phyloP scores from a whole-genome alignment of 1,140 invertebrate genomes.

The Solen grandis region DNA sequence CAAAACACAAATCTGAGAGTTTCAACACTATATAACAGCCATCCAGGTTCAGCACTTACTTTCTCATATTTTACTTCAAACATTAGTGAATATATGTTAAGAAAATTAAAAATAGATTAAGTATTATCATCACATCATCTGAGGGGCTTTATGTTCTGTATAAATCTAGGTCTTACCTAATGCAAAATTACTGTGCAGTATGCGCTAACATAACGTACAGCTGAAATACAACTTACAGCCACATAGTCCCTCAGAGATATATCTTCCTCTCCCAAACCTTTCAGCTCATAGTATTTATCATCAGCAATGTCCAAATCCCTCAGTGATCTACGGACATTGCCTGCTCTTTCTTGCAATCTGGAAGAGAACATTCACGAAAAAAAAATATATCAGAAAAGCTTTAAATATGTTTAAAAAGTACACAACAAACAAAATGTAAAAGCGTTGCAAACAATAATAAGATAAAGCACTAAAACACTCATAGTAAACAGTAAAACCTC shows the following conservation, averaged over 20 bases:
- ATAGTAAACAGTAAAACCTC: neutral
- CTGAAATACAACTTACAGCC: slow-evolving; percentile 71
- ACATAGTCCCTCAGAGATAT: slow-evolving; percentile 80
- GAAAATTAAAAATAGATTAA: too few species aligned
- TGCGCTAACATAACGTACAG: neutral
- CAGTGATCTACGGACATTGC: slow-evolving; percentile 75
- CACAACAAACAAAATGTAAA: neutral
- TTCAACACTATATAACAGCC: too few species aligned
- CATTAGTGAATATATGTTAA: too few species aligned
- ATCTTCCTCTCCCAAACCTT: slow-evolving; percentile 72
- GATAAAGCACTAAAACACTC: neutral
- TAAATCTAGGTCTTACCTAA: too few species aligned
- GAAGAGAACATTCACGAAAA: too few species aligned
- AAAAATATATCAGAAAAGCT: neutral
- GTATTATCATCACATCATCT: too few species aligned
- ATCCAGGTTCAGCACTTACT: too few species aligned
- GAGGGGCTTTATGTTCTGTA: too few species aligned
- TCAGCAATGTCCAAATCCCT: slow-evolving; percentile 77
- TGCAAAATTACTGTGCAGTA: too few species aligned
- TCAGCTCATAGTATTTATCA: slow-evolving; percentile 77
- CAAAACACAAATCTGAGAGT: too few species aligned
- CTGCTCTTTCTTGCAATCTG: slow-evolving; percentile 77
- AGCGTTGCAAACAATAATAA: neutral
- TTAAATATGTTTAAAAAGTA: neutral
- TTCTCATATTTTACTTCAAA: too few species aligned